Conservation (phyloP, 2,113 vertebrate genomes). For the Oncorhynchus clarkii region DNA sequence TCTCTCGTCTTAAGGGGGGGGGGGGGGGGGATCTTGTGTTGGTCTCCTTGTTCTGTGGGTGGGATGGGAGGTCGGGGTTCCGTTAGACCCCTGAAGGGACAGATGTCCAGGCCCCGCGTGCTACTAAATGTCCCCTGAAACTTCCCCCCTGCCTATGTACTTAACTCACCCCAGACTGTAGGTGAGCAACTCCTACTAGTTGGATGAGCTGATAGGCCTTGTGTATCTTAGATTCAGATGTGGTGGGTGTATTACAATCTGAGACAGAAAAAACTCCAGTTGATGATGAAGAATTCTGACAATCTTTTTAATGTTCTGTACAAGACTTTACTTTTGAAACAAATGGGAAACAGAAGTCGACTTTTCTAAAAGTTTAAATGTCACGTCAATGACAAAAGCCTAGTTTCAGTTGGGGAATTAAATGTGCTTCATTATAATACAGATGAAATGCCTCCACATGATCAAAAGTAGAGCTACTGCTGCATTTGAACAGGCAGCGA, state of each 20-base stretch:
- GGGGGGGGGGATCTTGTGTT: conserved; percentile 5
- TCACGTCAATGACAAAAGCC: conserved; percentile 9
- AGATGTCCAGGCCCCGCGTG: background rate
- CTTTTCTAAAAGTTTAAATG: conserved; percentile 25
- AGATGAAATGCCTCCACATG: background rate
- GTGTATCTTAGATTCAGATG: background rate
- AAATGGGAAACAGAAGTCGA: background rate
- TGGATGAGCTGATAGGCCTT: background rate
- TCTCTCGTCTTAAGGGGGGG: background rate
- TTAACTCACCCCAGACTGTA: background rate
- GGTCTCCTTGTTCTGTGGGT: background rate
- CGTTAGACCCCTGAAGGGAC: conserved; percentile 1
- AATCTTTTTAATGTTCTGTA: background rate
- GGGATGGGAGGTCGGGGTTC: background rate
- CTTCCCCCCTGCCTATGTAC: background rate
- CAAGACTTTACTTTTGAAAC: background rate
- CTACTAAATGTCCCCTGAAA: background rate
- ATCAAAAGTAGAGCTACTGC: background rate
- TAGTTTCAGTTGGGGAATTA: background rate
- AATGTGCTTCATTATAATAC: background rate
- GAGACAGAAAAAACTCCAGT: background rate
- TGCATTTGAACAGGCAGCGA: conserved; percentile 33
- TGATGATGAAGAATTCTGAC: background rate
- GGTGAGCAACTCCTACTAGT: background rate
- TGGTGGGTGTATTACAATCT: background rate